Evolutionary conservation across 2,113 vertebrate genomes (phyloP), one percentile per base, ranked within the genome.

Genomic region (Hypomesus transpacificus): DNA sequence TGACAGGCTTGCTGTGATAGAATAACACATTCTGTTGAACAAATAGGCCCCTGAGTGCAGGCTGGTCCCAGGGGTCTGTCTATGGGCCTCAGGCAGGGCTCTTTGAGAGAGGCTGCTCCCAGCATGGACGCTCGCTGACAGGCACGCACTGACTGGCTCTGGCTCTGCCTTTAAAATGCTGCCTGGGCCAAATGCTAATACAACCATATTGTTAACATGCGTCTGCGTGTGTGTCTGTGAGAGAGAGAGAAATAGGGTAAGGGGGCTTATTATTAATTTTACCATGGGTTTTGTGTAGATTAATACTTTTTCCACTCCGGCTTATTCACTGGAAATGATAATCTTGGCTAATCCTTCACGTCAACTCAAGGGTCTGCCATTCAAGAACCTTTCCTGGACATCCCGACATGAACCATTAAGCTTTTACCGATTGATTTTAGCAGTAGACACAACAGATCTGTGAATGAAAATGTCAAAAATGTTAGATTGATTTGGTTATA

Each of bases 11-110:
- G 87, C 90, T 91, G 89, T 89, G 90, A 91, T 87, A 87, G 86
- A 90, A 90, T 88, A 91, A 90, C 89, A 89, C 89, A 91, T 91
- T 91, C 81, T 92, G 89, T 90, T 91, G 85, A 92, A 90, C 89
- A 92, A 91, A 92, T 89, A 91, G 91, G 82, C 90, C 86, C 90
- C 86, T 88, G 88, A 91, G 91, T 90, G 88, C 87, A 28, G 77
- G 70, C 74, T 80, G 78, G 76, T 90, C 90, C 87, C 91, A 78
- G 86, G 89, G 89, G 91, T 89, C 86, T 87, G 88, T 87, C 87
- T 89, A 86, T 70, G 88, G 88, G 88, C 91, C 89, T 9, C 73
- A 87, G 89, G 89, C 89, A 77, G 78, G 80, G 82, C 85, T 88
- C 85, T 84, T 82, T 83, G 76, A 80, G 79, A 89, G 85, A 85